These are phyloP conservation scores for Hepsetus odoe DNA, from an alignment of 2,113 vertebrate species.

Conservation along the genomic window DNA sequence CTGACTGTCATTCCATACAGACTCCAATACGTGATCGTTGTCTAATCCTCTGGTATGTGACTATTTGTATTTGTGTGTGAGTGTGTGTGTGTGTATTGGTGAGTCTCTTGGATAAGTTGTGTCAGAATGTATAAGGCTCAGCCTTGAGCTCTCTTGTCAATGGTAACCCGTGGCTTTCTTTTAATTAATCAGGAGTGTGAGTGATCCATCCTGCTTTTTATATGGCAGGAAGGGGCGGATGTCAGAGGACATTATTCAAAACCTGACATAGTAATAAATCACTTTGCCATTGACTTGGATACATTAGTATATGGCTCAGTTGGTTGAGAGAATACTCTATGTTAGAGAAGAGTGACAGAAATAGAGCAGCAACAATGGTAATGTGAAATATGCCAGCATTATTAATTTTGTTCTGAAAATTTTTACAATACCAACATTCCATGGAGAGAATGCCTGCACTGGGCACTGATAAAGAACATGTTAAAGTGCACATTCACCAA, in stretches of 20 bases:
- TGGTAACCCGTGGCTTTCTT: conserved; percentile 63
- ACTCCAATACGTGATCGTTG: too few relatives aligned
- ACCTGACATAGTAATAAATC: conserved; percentile 70
- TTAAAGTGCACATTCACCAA: too few relatives aligned
- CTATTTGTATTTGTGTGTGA: not conserved
- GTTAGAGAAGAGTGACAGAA: not conserved
- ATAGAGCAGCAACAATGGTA: not conserved
- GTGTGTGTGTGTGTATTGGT: conserved; percentile 40
- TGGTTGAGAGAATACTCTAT: not conserved
- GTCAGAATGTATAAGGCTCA: conserved; percentile 43
- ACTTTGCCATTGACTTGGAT: conserved; percentile 57
- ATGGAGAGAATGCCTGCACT: not conserved
- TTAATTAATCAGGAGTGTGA: conserved; percentile 69
- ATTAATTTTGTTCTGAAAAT: not conserved
- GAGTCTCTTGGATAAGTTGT: conserved; percentile 42
- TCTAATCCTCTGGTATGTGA: too few relatives aligned
- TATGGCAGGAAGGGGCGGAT: conserved; percentile 62
- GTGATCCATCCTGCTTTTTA: conserved; percentile 64
- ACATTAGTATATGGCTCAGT: conserved; percentile 19
- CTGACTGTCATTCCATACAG: not conserved
- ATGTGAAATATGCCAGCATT: not conserved
- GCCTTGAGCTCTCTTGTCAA: conserved; percentile 52
- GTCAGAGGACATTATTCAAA: conserved; percentile 72
- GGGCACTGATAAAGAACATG: not conserved
- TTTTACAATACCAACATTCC: not conserved